These are phyloP conservation scores for Phyllotreta cruciferae DNA, from an alignment of 2,888 invertebrate genomes.

Conservation along the genomic window DNA sequence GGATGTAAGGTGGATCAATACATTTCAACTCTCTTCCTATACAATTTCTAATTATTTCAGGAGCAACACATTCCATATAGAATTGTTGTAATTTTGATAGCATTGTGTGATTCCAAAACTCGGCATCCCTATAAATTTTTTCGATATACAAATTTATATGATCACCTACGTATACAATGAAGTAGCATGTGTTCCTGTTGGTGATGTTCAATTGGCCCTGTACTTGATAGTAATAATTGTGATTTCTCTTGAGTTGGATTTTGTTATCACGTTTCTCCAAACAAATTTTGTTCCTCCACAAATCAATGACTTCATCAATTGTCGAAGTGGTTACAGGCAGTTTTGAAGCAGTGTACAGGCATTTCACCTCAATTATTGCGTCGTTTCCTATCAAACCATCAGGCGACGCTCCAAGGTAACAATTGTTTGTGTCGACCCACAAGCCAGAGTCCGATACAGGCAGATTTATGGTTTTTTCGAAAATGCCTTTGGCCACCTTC, in stretches of 20 bases:
- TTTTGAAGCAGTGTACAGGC: constrained; percentile 12
- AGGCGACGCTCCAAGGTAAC: constrained; percentile 3
- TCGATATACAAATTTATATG: constrained; percentile 11
- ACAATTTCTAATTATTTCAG: constrained; percentile 22
- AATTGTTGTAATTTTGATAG: constrained; percentile 17
- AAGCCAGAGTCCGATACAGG: constrained; percentile 9
- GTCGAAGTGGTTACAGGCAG: not conserved
- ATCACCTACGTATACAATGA: constrained; percentile 13
- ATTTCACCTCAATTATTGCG: constrained; percentile 15
- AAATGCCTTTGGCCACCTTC: constrained; percentile 18
- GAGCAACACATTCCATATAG: constrained; percentile 20
- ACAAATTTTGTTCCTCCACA: constrained; percentile 17
- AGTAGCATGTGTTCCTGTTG: constrained; percentile 14
- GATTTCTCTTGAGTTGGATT: constrained; percentile 16
- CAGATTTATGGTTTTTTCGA: not conserved
- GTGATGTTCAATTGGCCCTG: constrained; percentile 25
- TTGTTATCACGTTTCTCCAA: constrained; percentile 2
- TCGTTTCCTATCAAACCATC: constrained; percentile 9
- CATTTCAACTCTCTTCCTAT: constrained; percentile 20
- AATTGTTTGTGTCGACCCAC: constrained; percentile 9
- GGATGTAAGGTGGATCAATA: constrained; percentile 22
- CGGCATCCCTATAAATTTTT: constrained; percentile 18
- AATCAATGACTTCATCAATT: constrained; percentile 13
- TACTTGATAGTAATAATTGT: constrained; percentile 21
- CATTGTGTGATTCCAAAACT: constrained; percentile 22